Evolutionary conservation across 2,113 vertebrate species (phyloP).

Genomic region (Cinclus cinclus): DNA sequence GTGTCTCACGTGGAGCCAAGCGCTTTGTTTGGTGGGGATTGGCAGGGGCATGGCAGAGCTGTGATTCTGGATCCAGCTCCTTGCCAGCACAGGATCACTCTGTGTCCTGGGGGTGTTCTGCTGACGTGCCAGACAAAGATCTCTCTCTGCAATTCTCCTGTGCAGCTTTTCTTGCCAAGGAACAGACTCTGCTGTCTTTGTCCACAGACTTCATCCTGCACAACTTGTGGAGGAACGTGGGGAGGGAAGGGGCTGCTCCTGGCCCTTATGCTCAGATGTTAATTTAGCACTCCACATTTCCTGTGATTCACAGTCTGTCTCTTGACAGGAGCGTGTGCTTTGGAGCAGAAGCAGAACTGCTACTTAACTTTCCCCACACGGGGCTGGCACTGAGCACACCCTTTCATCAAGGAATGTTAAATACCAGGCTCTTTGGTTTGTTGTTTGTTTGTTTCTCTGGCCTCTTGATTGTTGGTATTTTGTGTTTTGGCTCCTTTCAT

Average conservation of each 20-base stretch:
- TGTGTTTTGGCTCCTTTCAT: background rate
- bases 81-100: background rate
- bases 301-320: constrained; percentile 36
- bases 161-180: background rate
- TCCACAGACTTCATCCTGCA: background rate
- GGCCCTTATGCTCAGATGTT: background rate
- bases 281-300: constrained; percentile 31
- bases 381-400: background rate
- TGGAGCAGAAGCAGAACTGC: background rate
- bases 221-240: background rate
- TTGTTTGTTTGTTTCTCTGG: background rate
- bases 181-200: background rate
- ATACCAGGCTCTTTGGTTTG: background rate
- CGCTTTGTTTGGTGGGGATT: background rate
- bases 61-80: background rate
- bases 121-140: background rate
- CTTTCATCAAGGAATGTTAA: background rate
- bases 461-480: background rate
- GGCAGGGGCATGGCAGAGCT: background rate
- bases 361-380: background rate
- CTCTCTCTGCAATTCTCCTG: background rate
- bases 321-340: background rate
- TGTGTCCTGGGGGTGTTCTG: background rate
- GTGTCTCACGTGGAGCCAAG: accelerated
- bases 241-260: background rate